Evolutionary conservation across 2,113 vertebrate species (phyloP).

Genomic region (Coptodon bakossiorum): DNA sequence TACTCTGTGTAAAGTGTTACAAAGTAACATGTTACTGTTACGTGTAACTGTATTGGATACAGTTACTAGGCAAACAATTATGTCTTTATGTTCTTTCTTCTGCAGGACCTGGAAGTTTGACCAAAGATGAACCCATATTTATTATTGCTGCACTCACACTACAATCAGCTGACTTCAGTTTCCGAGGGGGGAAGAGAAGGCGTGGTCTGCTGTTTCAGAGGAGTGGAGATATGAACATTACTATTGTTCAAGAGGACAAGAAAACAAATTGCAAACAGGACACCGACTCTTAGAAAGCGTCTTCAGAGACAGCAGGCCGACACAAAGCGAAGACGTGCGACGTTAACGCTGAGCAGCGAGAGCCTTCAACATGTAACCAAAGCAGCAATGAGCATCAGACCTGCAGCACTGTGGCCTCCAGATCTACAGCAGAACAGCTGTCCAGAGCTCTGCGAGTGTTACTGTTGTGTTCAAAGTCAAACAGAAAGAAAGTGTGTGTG

Average conservation of each 20-base stretch:
- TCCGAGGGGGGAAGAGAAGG: rapidly evolving
- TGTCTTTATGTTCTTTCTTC: neutral
- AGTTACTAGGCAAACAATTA: neutral
- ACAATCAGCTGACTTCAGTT: neutral
- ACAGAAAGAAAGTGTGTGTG: rapidly evolving
- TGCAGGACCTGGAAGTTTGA: neutral
- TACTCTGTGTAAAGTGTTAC: rapidly evolving
- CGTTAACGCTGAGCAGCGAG: neutral
- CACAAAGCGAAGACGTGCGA: neutral
- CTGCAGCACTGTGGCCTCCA: neutral
- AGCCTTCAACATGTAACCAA: neutral
- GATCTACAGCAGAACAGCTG: neutral
- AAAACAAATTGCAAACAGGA: neutral
- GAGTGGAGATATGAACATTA: rapidly evolving
- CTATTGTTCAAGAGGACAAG: neutral
- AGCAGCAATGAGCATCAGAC: neutral
- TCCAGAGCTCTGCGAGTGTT: rapidly evolving
- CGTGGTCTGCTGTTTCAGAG: neutral
- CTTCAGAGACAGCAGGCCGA: neutral
- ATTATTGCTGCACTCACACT: neutral
- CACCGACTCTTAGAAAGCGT: neutral
- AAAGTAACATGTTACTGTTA: neutral
- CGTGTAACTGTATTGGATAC: neutral
- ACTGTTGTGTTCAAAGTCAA: neutral
- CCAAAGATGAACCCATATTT: neutral